These are phyloP conservation scores for Monodelphis domestica DNA, from an alignment of 2,797 vertebrate genomes.

Conservation along the genomic window DNA sequence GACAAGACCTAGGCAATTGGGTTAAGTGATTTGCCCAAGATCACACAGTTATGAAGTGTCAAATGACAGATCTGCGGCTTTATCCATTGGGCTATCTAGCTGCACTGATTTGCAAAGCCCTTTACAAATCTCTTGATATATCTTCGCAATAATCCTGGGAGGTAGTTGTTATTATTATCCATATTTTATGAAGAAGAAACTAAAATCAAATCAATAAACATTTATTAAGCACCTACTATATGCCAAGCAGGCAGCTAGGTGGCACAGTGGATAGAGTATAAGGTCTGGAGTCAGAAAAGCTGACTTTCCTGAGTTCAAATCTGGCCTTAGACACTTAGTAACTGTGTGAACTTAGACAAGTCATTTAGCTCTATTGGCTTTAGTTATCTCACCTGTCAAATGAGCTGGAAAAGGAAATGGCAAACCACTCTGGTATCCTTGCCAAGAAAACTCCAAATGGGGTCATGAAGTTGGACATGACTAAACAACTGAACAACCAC, in stretches of 20 bases:
- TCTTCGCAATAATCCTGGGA: background rate
- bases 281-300: background rate
- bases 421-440: background rate
- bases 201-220: background rate
- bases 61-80: no score
- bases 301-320: no score
- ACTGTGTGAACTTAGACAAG: background rate
- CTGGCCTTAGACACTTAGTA: background rate
- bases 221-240: background rate
- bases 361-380: background rate
- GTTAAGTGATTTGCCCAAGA: no score
- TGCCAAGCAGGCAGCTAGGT: background rate
- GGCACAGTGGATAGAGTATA: no score
- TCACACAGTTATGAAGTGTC: no score
- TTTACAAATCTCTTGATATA: background rate
- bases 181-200: background rate
- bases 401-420: background rate
- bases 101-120: background rate
- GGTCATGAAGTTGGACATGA: background rate
- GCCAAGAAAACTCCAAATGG: background rate
- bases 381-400: background rate
- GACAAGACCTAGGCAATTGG: no score
- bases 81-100: no score
- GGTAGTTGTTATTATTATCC: background rate
- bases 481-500: background rate